Evolutionary conservation across 2,888 invertebrate species (phyloP).

Genomic region (Argyresthia albistria): DNA sequence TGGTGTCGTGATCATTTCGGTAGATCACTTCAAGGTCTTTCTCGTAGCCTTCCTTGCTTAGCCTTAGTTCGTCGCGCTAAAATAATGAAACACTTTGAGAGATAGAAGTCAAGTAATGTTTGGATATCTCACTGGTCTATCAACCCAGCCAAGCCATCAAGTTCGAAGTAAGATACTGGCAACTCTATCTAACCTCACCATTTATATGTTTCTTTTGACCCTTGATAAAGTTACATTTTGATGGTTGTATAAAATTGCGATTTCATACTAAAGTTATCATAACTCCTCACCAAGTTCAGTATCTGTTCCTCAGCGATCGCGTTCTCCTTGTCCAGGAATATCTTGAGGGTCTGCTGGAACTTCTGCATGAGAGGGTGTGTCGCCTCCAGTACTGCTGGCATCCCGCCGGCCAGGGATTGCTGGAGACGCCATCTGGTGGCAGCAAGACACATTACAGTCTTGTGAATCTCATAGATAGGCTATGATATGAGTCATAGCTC

Average conservation of each 20-base stretch:
- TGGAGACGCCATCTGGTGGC: conserved; percentile 42
- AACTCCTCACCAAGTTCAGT: conserved; percentile 71
- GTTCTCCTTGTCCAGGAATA: conserved; percentile 77
- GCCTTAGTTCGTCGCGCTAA: conserved; percentile 43
- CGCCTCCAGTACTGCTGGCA: conserved; percentile 75
- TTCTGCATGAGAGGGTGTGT: conserved; percentile 81
- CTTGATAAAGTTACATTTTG: too few species aligned
- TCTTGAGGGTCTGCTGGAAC: conserved; percentile 79
- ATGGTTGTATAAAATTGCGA: too few species aligned
- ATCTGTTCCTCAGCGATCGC: conserved; percentile 77
- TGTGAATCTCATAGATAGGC: too few species aligned
- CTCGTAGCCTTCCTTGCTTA: conserved; percentile 47
- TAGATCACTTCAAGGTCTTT: conserved; percentile 72
- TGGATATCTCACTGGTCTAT: too few species aligned
- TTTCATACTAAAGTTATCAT: too few species aligned
- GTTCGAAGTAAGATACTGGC: too few species aligned
- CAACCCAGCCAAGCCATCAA: too few species aligned
- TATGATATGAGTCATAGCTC: too few species aligned
- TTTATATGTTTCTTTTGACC: too few species aligned
- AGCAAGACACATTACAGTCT: too few species aligned
- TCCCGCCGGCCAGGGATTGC: conserved; percentile 31
- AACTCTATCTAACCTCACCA: too few species aligned
- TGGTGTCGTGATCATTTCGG: conserved; percentile 70
- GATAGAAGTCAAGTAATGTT: too few species aligned
- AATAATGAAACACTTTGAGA: background rate